These are phyloP conservation scores for Phallusia fumigata DNA, from an alignment of 23 tunicate genomes.

Conservation along the genomic window DNA sequence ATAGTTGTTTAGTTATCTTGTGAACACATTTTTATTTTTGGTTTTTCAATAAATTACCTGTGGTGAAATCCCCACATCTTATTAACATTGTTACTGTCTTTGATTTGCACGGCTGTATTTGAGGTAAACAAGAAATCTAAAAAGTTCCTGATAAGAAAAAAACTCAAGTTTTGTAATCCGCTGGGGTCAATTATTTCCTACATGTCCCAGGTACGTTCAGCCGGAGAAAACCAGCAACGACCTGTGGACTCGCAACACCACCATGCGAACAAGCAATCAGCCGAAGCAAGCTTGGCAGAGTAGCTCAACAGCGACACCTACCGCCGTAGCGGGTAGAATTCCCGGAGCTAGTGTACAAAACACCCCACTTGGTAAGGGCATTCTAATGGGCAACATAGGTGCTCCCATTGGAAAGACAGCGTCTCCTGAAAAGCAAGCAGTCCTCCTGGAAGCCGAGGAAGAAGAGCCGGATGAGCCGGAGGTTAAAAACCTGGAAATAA, in stretches of 20 bases:
- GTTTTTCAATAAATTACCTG: no score
- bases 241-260: constrained; percentile 71
- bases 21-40: no score
- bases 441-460: neutral
- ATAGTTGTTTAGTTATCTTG: no score
- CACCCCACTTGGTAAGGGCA: constrained; percentile 20
- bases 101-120: no score
- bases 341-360: constrained; percentile 44
- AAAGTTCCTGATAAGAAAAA: no score
- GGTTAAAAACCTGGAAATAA: neutral
- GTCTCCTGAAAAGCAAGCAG: neutral
- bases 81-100: no score
- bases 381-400: neutral
- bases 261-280: constrained; percentile 38
- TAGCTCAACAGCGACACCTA: constrained; percentile 38
- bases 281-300: constrained; percentile 51
- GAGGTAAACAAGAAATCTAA: no score
- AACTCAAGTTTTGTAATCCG: no score
- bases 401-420: neutral
- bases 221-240: constrained; percentile 70
- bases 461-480: constrained; percentile 2
- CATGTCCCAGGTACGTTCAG: constrained; percentile 57
- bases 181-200: no score
- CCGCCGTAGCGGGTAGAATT: constrained; percentile 49
- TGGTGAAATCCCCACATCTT: no score